Base-by-base conservation (phyloP, 2,113 vertebrate species). In the Calyptommatus sinebrachiatus region DNA sequence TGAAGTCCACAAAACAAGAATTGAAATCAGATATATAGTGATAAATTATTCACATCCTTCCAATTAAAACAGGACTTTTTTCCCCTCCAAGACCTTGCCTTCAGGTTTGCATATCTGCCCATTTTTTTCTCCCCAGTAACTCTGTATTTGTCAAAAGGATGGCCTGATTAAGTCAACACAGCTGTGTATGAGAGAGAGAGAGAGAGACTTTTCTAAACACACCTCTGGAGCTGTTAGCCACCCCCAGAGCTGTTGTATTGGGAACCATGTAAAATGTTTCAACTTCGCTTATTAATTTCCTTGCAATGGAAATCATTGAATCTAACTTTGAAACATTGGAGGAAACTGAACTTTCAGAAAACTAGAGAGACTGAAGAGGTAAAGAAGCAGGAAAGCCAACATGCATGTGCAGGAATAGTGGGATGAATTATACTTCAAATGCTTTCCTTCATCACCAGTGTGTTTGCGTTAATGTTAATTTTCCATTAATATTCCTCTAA, bases 221-320 rank as follows among this genome's bases (percentile, higher is more conserved):
- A 78, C 76, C 84, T 71, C 22, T 77, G 3, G 76, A 10, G 79
- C 46, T 86, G 62, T 74, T 0, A 21, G 0, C 70, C 50, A 84
- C 79, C 82, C 86, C 35, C 73, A 29, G 77, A 83, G 82, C 80
- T 65, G 21, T 29, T 62, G 80, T 73, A 77, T 80, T 74, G 85
- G 50, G 82, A 82, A 76, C 11, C 45, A 57, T 78, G 84, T 82
- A 76, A 1, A 50, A 80, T 75, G 71, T 46, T 88, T 71, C 61
- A 18, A 62, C 76, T 73, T 79, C 83, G 76, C 86, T 86, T 76
- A 78, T 82, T 89, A 82, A 78, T 74, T 87, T 81, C 80, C 76
- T 62, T 83, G 67, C 53, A 71, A 76, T 76, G 67, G 68, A 29
- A 73, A 62, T 78, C 46, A 31, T 74, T 8, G 73, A 77, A 71